phyloP scores from a whole-genome alignment of 2,113 vertebrate species.

The Porphyrio hochstetteri region DNA sequence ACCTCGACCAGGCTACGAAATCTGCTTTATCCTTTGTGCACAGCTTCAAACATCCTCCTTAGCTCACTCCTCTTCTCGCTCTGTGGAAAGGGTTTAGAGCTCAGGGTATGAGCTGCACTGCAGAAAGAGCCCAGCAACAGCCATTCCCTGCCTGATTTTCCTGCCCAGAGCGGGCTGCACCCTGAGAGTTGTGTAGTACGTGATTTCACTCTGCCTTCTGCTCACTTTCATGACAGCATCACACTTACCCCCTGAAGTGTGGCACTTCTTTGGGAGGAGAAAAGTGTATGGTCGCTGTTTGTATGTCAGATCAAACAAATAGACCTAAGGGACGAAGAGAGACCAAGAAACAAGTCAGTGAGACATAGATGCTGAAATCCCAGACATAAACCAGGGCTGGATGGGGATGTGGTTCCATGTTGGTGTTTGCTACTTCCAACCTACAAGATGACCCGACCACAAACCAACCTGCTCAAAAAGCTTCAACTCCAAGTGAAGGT shows the following conservation, averaged over 20 bases:
- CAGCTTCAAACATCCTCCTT: neutral
- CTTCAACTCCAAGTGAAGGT: neutral
- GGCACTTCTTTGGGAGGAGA: constrained; percentile 91
- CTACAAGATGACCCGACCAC: neutral
- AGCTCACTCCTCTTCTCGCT: neutral
- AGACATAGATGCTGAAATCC: neutral
- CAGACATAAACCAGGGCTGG: neutral
- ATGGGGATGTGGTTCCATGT: neutral
- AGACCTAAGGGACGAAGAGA: constrained; percentile 81
- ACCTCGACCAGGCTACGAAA: neutral
- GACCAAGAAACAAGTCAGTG: neutral
- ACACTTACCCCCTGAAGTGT: constrained; percentile 83
- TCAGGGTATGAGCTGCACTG: neutral
- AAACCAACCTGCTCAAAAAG: neutral
- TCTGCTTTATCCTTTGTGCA: neutral
- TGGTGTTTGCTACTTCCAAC: neutral
- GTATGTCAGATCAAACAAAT: constrained; percentile 95
- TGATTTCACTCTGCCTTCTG: neutral
- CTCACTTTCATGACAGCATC: neutral
- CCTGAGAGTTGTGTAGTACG: accelerated
- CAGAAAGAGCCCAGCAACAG: neutral
- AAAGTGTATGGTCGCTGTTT: constrained; percentile 96
- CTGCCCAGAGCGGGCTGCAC: neutral
- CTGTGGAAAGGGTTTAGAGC: neutral
- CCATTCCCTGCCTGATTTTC: neutral